phyloP scores from a whole-genome alignment of 92 coral and sea anemone genomes.

The Parazoanthus darwini region DNA sequence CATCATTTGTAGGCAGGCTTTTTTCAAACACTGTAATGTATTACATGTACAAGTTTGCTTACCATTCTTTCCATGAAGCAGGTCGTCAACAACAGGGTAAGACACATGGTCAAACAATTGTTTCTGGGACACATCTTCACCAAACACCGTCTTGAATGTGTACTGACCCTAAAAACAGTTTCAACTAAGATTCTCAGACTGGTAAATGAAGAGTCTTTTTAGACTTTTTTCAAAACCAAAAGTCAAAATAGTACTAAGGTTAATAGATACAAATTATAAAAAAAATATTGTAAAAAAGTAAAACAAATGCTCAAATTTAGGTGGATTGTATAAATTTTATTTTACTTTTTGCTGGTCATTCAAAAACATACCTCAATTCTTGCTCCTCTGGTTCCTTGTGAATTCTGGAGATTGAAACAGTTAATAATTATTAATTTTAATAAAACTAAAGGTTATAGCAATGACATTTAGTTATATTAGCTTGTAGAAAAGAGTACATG shows the following conservation, averaged over 20 bases:
- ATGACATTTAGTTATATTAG: not conserved
- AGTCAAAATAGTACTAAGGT: not conserved
- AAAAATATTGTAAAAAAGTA: not conserved
- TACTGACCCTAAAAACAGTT: constrained; percentile 73
- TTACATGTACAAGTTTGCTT: not conserved
- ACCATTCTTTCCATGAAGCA: constrained; percentile 97
- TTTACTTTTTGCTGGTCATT: not conserved
- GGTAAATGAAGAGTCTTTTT: not conserved
- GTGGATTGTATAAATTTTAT: not conserved
- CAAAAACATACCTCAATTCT: constrained; percentile 35
- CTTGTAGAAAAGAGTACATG: too few species aligned
- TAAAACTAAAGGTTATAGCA: not conserved
- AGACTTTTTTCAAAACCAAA: not conserved
- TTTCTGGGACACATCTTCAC: constrained; percentile 85
- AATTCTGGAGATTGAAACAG: constrained; percentile 19
- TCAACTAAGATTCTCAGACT: not conserved
- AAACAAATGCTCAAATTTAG: not conserved
- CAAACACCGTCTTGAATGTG: constrained; percentile 87
- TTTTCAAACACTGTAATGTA: not conserved
- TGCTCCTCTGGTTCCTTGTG: constrained; percentile 41
- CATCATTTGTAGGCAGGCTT: too few species aligned
- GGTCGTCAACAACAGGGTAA: constrained; percentile 86
- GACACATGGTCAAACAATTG: constrained; percentile 84
- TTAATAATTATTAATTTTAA: not conserved
- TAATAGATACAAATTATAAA: too few species aligned